These are phyloP conservation scores for Serripes groenlandicus DNA, from an alignment of 2,888 invertebrate genomes.

Conservation along the genomic window DNA sequence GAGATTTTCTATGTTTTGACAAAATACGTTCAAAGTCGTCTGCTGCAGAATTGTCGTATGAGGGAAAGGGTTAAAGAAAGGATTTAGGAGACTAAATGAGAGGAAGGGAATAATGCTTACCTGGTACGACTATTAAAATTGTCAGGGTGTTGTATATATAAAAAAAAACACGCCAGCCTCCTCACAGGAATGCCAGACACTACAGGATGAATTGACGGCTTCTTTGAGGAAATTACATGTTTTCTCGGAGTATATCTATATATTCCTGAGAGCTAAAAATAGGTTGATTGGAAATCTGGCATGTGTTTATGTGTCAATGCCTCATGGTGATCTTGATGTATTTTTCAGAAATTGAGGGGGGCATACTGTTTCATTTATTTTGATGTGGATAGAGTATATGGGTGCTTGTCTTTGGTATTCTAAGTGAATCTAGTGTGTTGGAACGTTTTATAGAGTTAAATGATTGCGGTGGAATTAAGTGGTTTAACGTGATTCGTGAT, in stretches of 20 bases:
- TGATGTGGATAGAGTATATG: constrained; percentile 6
- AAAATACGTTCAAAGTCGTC: too few relatives aligned
- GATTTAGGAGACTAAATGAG: not conserved
- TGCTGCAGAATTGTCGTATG: too few relatives aligned
- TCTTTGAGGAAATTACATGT: constrained; percentile 21
- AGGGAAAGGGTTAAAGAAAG: not conserved
- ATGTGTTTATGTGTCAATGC: constrained; percentile 24
- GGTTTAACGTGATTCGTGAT: not conserved
- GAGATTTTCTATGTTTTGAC: too few relatives aligned
- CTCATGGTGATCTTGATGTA: constrained; percentile 16
- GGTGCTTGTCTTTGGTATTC: not conserved
- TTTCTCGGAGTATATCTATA: constrained; percentile 24
- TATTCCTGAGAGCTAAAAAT: constrained; percentile 23
- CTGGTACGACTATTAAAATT: not conserved
- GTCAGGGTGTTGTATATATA: not conserved
- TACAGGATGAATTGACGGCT: constrained; percentile 21
- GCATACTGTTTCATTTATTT: constrained; percentile 18
- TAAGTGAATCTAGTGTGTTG: constrained; percentile 11
- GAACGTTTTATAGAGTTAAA: not conserved
- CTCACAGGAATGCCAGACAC: constrained; percentile 23
- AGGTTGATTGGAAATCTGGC: constrained; percentile 32
- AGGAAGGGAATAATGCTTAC: too few relatives aligned
- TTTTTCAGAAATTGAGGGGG: constrained; percentile 23
- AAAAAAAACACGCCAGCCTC: not conserved
- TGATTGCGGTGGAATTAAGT: not conserved